Conservation (phyloP, 2,888 invertebrate genomes). For the Drosophila putrida region DNA sequence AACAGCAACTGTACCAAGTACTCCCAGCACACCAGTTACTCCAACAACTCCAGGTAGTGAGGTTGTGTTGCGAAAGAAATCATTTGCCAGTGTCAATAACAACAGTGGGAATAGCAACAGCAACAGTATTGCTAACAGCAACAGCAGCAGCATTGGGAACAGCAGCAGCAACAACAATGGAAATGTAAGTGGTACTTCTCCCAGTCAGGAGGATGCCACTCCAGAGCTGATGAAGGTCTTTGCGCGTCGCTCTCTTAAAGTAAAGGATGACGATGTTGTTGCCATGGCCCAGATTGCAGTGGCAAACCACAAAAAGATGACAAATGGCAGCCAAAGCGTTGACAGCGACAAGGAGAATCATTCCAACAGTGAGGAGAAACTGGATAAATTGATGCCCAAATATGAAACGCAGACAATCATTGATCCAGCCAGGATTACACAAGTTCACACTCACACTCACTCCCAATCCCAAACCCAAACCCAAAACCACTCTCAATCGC, state of each 20-base stretch:
- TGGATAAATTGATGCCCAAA: slow-evolving; percentile 82
- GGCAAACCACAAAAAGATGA: slow-evolving; percentile 55
- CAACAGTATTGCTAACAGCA: slow-evolving; percentile 4
- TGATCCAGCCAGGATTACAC: slow-evolving; percentile 46
- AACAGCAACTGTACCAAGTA: slow-evolving; percentile 6
- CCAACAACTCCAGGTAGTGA: slow-evolving; percentile 35
- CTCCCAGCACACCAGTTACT: slow-evolving; percentile 32
- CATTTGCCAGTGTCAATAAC: slow-evolving; percentile 73
- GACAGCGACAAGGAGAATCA: slow-evolving; percentile 92
- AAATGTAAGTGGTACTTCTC: neutral
- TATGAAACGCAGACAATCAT: slow-evolving; percentile 71
- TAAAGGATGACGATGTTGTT: slow-evolving; percentile 90
- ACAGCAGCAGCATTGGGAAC: slow-evolving; percentile 18
- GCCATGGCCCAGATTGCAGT: slow-evolving; percentile 82
- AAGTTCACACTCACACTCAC: slow-evolving; percentile 58
- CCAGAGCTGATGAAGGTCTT: slow-evolving; percentile 94
- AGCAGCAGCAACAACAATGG: neutral
- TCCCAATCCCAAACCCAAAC: slow-evolving; percentile 41
- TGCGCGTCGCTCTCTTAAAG: slow-evolving; percentile 91
- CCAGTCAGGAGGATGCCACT: slow-evolving; percentile 88
- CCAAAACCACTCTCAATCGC: slow-evolving; percentile 70
- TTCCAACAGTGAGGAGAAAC: slow-evolving; percentile 86
- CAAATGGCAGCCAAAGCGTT: slow-evolving; percentile 77
- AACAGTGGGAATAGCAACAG: slow-evolving; percentile 48
- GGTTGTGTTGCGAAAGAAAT: slow-evolving; percentile 84